These are phyloP conservation scores for Desmophyllum pertusum DNA, from an alignment of 92 coral and sea anemone genomes.

Conservation along the genomic window DNA sequence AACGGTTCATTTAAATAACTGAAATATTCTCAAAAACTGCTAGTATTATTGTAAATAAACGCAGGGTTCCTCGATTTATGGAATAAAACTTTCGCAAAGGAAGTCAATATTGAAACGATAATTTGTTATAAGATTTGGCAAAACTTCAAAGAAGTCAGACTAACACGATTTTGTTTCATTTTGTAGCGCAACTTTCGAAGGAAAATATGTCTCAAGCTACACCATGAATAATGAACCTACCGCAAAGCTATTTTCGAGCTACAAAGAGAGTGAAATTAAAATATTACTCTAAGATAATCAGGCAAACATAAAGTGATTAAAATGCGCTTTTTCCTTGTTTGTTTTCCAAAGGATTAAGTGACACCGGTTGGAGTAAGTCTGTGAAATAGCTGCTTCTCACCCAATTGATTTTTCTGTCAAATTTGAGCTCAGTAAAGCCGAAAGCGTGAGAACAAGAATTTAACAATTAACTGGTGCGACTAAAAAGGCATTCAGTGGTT, in stretches of 20 bases:
- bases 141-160: too few relatives aligned
- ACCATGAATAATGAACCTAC: background rate
- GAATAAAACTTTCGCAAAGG: too few relatives aligned
- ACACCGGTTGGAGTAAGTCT: background rate
- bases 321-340: background rate
- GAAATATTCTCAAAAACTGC: background rate
- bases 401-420: background rate
- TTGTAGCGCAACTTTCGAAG: too few relatives aligned
- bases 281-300: background rate
- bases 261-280: background rate
- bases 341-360: conserved; percentile 1
- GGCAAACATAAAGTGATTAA: conserved; percentile 14
- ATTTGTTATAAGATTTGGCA: too few relatives aligned
- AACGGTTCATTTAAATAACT: background rate
- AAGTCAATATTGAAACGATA: too few relatives aligned
- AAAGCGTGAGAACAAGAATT: background rate
- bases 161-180: too few relatives aligned
- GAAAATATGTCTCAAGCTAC: background rate
- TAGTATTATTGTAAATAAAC: background rate
- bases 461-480: background rate
- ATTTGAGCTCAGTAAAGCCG: background rate
- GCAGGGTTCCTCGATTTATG: background rate
- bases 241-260: background rate
- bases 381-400: background rate
- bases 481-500: background rate